phyloP scores from a whole-genome alignment of 2,888 invertebrate species.

The Leistus spinibarbis region DNA sequence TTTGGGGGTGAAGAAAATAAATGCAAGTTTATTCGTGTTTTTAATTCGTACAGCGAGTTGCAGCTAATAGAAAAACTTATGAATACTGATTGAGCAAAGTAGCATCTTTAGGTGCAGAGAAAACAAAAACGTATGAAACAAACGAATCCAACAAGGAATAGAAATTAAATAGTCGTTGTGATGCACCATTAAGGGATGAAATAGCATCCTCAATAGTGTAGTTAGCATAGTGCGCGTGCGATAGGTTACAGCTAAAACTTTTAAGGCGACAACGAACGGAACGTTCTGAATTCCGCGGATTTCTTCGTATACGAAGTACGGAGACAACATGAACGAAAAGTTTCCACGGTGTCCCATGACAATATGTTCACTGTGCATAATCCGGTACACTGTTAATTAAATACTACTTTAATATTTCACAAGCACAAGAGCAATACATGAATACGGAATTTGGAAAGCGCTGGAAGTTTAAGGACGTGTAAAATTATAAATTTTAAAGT shows the following conservation, averaged over 20 bases:
- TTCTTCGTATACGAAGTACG: background rate
- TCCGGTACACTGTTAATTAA: slow-evolving; percentile 29
- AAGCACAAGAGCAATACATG: slow-evolving; percentile 34
- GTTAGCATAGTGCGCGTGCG: background rate
- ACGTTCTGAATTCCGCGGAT: background rate
- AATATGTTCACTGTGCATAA: slow-evolving; percentile 14
- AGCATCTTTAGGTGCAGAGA: background rate
- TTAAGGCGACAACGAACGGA: no score
- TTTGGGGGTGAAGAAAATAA: no score
- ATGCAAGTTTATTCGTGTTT: no score
- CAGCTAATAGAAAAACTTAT: background rate
- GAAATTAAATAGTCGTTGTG: background rate
- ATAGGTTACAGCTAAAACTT: background rate
- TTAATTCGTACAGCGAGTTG: no score
- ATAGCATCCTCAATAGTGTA: background rate
- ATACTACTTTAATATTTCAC: slow-evolving; percentile 38
- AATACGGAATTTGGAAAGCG: slow-evolving; percentile 37
- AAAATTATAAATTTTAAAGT: slow-evolving; percentile 40
- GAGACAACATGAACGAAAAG: background rate
- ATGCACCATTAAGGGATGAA: background rate
- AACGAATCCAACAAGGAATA: background rate
- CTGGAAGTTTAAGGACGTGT: slow-evolving; percentile 37
- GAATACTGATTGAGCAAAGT: background rate
- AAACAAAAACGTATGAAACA: background rate
- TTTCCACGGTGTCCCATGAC: slow-evolving; percentile 21